Base-by-base conservation (phyloP, 64 coral and sea anemone genomes). In the Montipora cactus region DNA sequence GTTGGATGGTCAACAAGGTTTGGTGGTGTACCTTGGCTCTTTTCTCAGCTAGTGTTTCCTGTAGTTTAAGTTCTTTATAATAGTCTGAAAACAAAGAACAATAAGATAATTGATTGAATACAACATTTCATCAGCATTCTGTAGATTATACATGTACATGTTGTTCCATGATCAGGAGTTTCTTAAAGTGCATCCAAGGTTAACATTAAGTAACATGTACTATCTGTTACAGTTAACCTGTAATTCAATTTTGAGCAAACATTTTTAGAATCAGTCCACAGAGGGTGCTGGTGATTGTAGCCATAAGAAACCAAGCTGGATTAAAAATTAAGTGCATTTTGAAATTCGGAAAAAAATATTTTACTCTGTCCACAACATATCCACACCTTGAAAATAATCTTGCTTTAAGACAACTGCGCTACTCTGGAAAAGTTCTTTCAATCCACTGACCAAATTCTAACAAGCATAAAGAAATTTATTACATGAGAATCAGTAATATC, bases 361-460 rank as follows among this genome's bases (percentile, higher is more conserved):
- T 4, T 19, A 73, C 5, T 8, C 52, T 55, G 52, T 7, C 13
- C 45, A 8, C 14, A 81, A 16, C 5, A 3, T 55, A 7, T 19
- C 25, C 49, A 15, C 68, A 97, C 96, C 96, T 92, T 86, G 81
- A 83, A 97, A 97, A 19, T 94, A 89, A 53, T 95, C 87, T 84
- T 93, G 82, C 12, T 93, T 87, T 55, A 96, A 23, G 14, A 95
- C 97, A 15, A 98, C 44, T 44, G 94, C 91, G 66, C 87, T 93
- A 78, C 93, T 95, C 64, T 87, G 81, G 55, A 98, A 90, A 0
- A 98, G 59, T 76, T 95, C 96, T 82, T 90, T 93, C 21, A 98
- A 83, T 46, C 96, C 96, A 55, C 76, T 81, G 62, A 98, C 61
- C 44, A 98, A 78, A 74, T 47, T 93, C 96, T 98, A 78, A 71